Percentiles rank a stretch among this genome's conserved stretches.
Evolutionary conservation across 2,888 invertebrate species (phyloP).

Genomic region (Encarsia formosa): DNA sequence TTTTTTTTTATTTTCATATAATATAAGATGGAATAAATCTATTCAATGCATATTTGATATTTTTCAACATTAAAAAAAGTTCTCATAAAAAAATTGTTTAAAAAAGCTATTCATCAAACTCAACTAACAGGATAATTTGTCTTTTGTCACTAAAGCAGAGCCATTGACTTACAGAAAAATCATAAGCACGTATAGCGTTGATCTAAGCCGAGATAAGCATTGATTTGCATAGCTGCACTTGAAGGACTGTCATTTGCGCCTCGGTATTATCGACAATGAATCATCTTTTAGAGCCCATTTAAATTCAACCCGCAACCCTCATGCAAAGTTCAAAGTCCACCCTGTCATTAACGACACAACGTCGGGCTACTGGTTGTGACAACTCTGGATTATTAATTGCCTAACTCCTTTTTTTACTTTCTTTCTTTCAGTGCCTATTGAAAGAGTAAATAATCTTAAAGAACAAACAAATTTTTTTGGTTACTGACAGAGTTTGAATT

Average conservation of each 20-base stretch:
- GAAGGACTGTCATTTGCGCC: conserved; percentile 23
- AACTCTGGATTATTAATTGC: conserved; percentile 25
- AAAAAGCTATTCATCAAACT: too few relatives aligned
- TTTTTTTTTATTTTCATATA: too few relatives aligned
- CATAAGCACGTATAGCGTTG: conserved; percentile 6
- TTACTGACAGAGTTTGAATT: too few relatives aligned
- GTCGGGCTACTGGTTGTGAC: conserved; percentile 22
- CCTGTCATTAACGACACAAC: conserved; percentile 25
- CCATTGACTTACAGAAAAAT: conserved; percentile 12
- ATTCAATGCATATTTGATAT: too few relatives aligned
- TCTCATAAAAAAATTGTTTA: too few relatives aligned
- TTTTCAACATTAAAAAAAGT: too few relatives aligned
- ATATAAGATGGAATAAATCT: too few relatives aligned
- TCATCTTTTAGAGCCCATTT: conserved; percentile 28
- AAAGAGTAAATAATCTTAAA: too few relatives aligned
- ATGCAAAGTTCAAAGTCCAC: conserved; percentile 21
- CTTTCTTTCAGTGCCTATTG: too few relatives aligned
- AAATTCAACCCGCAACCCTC: conserved; percentile 24
- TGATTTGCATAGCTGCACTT: conserved; percentile 10
- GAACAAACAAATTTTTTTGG: too few relatives aligned
- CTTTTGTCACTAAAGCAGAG: background rate
- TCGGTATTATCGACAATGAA: conserved; percentile 22
- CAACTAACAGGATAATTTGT: too few relatives aligned
- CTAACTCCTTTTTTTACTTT: conserved; percentile 7
- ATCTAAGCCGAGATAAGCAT: conserved; percentile 8